These are phyloP conservation scores for Troides aeacus DNA, from an alignment of 2,888 invertebrate genomes.

Conservation along the genomic window DNA sequence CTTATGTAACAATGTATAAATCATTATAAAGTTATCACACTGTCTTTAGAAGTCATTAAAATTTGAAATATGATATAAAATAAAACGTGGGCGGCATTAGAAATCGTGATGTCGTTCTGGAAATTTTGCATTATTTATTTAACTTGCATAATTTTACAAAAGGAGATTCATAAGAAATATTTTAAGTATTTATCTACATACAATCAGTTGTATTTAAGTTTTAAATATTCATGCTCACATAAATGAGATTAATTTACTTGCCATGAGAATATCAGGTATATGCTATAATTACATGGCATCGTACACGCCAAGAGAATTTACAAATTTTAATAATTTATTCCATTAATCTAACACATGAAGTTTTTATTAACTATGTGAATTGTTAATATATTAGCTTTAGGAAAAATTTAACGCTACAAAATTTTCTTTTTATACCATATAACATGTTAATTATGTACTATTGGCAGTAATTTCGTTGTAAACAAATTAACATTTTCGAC, in stretches of 20 bases:
- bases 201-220: neutral
- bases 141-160: neutral
- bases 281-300: too few relatives aligned
- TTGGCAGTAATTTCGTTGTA: neutral
- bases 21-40: conserved; percentile 10
- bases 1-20: conserved; percentile 2
- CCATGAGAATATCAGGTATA: too few relatives aligned
- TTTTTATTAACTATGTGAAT: too few relatives aligned
- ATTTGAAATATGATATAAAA: conserved; percentile 16
- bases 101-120: neutral
- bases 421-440: too few relatives aligned
- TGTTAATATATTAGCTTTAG: too few relatives aligned
- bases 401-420: neutral
- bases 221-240: too few relatives aligned
- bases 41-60: conserved; percentile 15
- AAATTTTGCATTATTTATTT: neutral
- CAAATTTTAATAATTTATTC: too few relatives aligned
- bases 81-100: conserved; percentile 11
- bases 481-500: neutral
- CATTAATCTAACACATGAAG: too few relatives aligned
- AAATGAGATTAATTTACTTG: too few relatives aligned
- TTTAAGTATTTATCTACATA: neutral
- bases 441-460: neutral
- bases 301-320: too few relatives aligned
- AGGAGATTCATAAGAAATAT: neutral